Evolutionary conservation across 2,113 vertebrate species (phyloP).

Genomic region (Tragelaphus scriptus): DNA sequence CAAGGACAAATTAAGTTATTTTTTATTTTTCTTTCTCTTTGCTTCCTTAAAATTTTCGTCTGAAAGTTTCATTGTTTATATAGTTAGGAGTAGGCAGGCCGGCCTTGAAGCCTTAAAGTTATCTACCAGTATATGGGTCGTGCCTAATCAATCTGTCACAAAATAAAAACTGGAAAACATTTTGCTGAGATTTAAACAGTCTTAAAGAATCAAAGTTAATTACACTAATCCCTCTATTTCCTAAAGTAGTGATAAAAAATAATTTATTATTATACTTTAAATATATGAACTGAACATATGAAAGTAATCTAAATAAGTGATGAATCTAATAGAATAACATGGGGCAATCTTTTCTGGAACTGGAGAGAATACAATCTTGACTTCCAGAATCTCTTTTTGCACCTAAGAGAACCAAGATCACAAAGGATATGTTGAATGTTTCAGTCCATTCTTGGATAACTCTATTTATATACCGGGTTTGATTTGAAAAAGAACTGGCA

Average conservation of each 20-base stretch:
- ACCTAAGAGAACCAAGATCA: neutral
- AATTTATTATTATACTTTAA: neutral
- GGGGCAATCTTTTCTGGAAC: neutral
- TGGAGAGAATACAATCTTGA: neutral
- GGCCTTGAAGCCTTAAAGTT: conserved; percentile 5
- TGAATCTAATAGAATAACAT: neutral
- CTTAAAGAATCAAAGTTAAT: neutral
- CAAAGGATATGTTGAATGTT: neutral
- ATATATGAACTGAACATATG: neutral
- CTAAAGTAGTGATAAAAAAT: neutral
- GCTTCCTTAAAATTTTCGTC: neutral
- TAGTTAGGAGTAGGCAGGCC: neutral
- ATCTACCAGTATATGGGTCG: neutral
- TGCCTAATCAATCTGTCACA: neutral
- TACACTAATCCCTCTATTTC: neutral
- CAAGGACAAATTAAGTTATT: neutral
- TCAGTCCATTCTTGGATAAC: neutral
- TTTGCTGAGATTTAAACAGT: neutral
- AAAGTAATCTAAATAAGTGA: neutral
- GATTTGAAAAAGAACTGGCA: neutral
- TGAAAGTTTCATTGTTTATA: neutral
- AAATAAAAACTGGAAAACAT: neutral
- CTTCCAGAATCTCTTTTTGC: neutral
- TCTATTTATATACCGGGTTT: neutral
- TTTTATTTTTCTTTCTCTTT: neutral